Conservation (phyloP, 2,888 invertebrate genomes). For the Temnothorax ravouxi region DNA sequence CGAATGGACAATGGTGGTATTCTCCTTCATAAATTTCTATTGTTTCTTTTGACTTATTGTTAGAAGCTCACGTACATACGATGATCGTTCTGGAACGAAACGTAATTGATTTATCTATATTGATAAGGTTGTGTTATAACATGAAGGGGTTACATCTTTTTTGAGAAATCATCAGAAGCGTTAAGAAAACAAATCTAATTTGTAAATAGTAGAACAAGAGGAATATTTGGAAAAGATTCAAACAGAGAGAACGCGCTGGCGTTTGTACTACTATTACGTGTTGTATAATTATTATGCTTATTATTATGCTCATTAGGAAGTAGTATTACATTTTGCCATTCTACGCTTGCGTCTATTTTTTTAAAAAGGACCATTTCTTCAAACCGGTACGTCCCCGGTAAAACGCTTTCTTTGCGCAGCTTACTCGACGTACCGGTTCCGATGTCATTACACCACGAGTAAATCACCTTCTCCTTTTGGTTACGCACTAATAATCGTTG, state of each 20-base stretch:
- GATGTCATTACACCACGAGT: constrained; percentile 10
- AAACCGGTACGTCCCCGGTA: background rate
- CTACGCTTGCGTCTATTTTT: background rate
- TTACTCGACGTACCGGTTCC: constrained; percentile 3
- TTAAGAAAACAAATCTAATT: background rate
- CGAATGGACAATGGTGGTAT: constrained; percentile 28
- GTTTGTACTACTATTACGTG: background rate
- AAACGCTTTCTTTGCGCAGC: background rate
- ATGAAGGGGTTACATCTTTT: background rate
- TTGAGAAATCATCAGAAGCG: background rate
- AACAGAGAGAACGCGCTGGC: background rate
- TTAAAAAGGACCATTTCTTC: background rate
- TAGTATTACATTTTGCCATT: background rate
- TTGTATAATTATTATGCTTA: background rate
- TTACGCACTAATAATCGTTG: constrained; percentile 55
- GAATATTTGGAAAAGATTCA: background rate
- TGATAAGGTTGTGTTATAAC: background rate
- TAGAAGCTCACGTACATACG: background rate
- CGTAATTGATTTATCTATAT: background rate
- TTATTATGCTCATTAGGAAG: background rate
- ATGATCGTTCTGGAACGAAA: background rate
- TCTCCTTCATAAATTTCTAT: constrained; percentile 31
- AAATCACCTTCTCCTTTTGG: constrained; percentile 22
- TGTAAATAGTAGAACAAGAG: background rate
- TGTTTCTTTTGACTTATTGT: background rate